Evolutionary conservation across 2,113 vertebrate species (phyloP).

Genomic region (Tupaia chinensis): DNA sequence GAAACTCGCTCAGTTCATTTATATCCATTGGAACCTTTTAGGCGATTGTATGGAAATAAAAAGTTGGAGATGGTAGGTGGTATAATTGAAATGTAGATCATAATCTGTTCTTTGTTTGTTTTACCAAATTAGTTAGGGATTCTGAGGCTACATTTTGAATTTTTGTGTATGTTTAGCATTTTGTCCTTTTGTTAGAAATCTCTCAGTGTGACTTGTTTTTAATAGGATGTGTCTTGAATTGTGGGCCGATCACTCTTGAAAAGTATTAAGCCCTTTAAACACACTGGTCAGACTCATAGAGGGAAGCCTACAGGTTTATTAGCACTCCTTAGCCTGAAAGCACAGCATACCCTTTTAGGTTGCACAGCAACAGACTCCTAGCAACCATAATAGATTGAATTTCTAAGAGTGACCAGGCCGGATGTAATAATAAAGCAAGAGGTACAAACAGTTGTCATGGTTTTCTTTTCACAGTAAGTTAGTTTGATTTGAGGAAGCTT

Average conservation of each 20-base stretch:
- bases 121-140: constrained; percentile 76
- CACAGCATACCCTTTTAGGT: constrained; percentile 88
- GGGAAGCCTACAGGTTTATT: constrained; percentile 87
- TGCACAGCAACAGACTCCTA: constrained; percentile 90
- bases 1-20: constrained; percentile 46
- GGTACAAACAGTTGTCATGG: constrained; percentile 90
- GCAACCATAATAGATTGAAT: constrained; percentile 90
- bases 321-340: constrained; percentile 86
- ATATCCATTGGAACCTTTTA: constrained; percentile 46
- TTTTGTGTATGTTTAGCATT: constrained; percentile 74
- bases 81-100: constrained; percentile 81
- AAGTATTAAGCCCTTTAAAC: constrained; percentile 85
- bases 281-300: constrained; percentile 81
- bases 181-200: constrained; percentile 77
- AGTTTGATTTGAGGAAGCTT: constrained; percentile 80
- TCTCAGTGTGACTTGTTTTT: constrained; percentile 81
- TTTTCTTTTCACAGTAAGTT: constrained; percentile 87
- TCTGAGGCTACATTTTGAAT: constrained; percentile 72
- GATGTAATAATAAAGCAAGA: constrained; percentile 90
- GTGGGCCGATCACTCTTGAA: constrained; percentile 75
- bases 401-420: constrained; percentile 89
- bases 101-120: constrained; percentile 79
- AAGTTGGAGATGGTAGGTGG: constrained; percentile 53
- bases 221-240: constrained; percentile 79
- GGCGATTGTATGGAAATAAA: constrained; percentile 29